phyloP scores from a whole-genome alignment of 2,888 invertebrate genomes.

The Orthosia incerta region DNA sequence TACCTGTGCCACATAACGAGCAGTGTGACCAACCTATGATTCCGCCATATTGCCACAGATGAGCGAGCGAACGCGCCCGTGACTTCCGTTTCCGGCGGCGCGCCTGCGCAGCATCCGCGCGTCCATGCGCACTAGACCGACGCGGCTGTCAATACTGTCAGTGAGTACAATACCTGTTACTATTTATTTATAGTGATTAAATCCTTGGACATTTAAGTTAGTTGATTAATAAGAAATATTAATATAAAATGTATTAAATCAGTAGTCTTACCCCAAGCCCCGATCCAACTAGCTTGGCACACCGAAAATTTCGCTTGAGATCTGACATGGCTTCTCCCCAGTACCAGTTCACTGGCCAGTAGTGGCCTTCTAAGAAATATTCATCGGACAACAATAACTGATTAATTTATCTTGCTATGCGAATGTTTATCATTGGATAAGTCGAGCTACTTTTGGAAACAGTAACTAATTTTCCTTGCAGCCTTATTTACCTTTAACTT shows the following conservation, averaged over 20 bases:
- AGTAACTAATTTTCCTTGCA: not conserved
- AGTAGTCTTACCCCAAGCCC: too few relatives aligned
- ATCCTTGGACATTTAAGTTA: slow-evolving; percentile 49
- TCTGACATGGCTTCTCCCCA: too few relatives aligned
- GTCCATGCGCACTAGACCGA: slow-evolving; percentile 80
- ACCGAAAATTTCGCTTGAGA: not conserved
- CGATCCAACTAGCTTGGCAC: too few relatives aligned
- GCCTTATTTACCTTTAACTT: not conserved
- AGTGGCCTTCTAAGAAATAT: not conserved
- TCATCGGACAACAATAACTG: too few relatives aligned
- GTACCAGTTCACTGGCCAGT: not conserved
- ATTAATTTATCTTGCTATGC: not conserved
- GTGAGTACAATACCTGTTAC: slow-evolving; percentile 68
- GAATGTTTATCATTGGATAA: not conserved
- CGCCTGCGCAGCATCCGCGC: slow-evolving; percentile 89
- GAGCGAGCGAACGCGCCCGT: slow-evolving; percentile 88
- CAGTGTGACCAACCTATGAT: slow-evolving; percentile 83
- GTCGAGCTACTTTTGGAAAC: too few relatives aligned
- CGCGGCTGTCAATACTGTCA: slow-evolving; percentile 72
- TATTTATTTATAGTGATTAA: slow-evolving; percentile 66
- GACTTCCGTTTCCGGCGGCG: slow-evolving; percentile 90
- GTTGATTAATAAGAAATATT: slow-evolving; percentile 25
- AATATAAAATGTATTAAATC: too few relatives aligned
- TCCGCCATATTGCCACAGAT: slow-evolving; percentile 88
- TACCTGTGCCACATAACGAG: slow-evolving; percentile 61